Evolutionary conservation across 2,888 invertebrate genomes (phyloP).

Genomic region (Anthophora plumipes): DNA sequence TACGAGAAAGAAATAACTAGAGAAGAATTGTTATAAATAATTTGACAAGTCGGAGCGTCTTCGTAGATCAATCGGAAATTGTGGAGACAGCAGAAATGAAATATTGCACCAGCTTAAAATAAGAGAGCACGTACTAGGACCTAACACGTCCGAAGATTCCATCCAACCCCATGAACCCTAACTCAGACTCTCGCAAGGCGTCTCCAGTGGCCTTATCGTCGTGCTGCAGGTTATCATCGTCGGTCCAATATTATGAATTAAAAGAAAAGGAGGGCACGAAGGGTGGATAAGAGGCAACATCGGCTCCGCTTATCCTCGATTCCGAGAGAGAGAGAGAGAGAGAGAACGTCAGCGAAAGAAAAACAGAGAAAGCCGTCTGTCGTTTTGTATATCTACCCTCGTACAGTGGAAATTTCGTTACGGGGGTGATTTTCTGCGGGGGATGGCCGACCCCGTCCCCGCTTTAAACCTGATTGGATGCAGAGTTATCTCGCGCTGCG

Average conservation of each 20-base stretch:
- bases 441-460: slow-evolving; percentile 76
- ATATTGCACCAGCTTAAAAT: too few relatives aligned
- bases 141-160: background rate
- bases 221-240: slow-evolving; percentile 68
- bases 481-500: slow-evolving; percentile 85
- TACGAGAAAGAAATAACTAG: too few relatives aligned
- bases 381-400: slow-evolving; percentile 79
- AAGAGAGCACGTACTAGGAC: background rate
- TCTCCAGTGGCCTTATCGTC: slow-evolving; percentile 63
- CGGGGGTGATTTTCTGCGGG: slow-evolving; percentile 78
- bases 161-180: slow-evolving; percentile 7
- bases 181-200: slow-evolving; percentile 50
- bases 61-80: too few relatives aligned
- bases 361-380: slow-evolving; percentile 68
- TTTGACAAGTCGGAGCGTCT: too few relatives aligned
- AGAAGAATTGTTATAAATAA: too few relatives aligned
- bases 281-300: slow-evolving; percentile 60
- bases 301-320: slow-evolving; percentile 61
- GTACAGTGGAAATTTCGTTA: slow-evolving; percentile 77
- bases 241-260: slow-evolving; percentile 70
- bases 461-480: slow-evolving; percentile 85
- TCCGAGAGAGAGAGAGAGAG: slow-evolving; percentile 39
- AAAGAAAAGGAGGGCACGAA: slow-evolving; percentile 54
- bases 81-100: too few relatives aligned
- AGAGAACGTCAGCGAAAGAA: slow-evolving; percentile 37